phyloP scores from a whole-genome alignment of 2,888 invertebrate genomes.

The Sminthurinus aureus region DNA sequence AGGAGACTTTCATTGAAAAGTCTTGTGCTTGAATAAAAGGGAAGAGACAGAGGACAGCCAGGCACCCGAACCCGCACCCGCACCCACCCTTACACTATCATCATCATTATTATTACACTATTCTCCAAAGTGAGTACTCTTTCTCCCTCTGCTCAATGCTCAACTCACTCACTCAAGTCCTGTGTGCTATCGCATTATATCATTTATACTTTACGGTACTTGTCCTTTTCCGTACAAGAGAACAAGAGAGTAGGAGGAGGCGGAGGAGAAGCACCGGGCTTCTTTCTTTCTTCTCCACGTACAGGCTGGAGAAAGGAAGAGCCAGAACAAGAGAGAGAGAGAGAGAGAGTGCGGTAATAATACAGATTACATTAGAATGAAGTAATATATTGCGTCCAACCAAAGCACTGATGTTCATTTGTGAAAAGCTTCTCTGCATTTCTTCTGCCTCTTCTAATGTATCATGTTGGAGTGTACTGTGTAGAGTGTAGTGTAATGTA shows the following conservation, averaged over 20 bases:
- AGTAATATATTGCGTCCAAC: conserved; percentile 60
- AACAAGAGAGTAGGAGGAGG: too few species aligned
- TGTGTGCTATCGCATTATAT: conserved; percentile 15
- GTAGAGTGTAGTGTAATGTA: neutral
- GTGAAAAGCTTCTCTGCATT: conserved; percentile 53
- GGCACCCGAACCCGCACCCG: too few species aligned
- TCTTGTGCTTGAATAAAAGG: conserved; percentile 8
- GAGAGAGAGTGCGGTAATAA: conserved; percentile 54
- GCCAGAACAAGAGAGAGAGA: neutral
- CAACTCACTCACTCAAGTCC: neutral
- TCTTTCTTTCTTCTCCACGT: neutral
- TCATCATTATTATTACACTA: too few species aligned
- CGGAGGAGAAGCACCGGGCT: neutral
- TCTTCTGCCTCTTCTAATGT: conserved; percentile 14
- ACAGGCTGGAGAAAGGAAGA: neutral
- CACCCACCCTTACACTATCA: neutral
- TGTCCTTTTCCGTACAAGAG: neutral
- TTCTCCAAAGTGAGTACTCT: neutral
- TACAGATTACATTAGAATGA: conserved; percentile 60
- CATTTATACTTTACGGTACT: conserved; percentile 14
- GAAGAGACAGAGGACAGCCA: neutral
- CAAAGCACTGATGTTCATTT: conserved; percentile 58
- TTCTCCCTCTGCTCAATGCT: conserved; percentile 12
- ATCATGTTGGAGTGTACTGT: neutral
- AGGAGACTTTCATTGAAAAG: conserved; percentile 25